A percentile compares a stretch with the other conserved stretches of the same genome.
Evolutionary conservation across 2,888 invertebrate species (phyloP).

Genomic region (Junonia oenone): DNA sequence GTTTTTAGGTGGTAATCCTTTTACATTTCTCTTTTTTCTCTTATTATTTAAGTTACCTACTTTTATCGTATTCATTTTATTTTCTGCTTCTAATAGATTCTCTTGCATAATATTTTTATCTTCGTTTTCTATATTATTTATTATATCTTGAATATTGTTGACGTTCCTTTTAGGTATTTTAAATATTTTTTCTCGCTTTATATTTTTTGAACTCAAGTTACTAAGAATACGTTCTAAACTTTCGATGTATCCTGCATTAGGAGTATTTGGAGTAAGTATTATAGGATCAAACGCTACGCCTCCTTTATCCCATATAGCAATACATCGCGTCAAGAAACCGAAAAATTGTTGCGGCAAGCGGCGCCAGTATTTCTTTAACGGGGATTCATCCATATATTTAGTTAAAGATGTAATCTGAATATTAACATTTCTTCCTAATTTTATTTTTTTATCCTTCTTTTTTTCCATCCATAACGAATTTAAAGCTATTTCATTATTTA

Average conservation of each 20-base stretch:
- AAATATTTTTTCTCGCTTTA: slow-evolving; percentile 20
- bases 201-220: slow-evolving; percentile 31
- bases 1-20: background rate
- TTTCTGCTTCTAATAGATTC: slow-evolving; percentile 50
- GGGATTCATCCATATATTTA: slow-evolving; percentile 53
- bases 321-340: slow-evolving; percentile 52
- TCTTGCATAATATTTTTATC: slow-evolving; percentile 36
- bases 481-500: slow-evolving; percentile 57
- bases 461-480: slow-evolving; percentile 44
- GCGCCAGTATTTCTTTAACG: slow-evolving; percentile 53
- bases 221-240: slow-evolving; percentile 48
- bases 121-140: slow-evolving; percentile 51
- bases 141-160: slow-evolving; percentile 67
- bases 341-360: slow-evolving; percentile 47
- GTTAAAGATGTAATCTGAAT: slow-evolving; percentile 47
- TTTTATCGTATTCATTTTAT: slow-evolving; percentile 22
- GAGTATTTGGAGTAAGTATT: slow-evolving; percentile 48
- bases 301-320: slow-evolving; percentile 66
- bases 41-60: background rate
- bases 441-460: slow-evolving; percentile 31
- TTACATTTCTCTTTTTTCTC: slow-evolving; percentile 10
- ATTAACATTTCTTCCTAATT: slow-evolving; percentile 37
- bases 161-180: slow-evolving; percentile 40
- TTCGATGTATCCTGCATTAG: slow-evolving; percentile 46
- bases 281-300: slow-evolving; percentile 61